Evolutionary conservation across 1,140 invertebrate genomes (phyloP).

Genomic region (Macrobrachium rosenbergii): DNA sequence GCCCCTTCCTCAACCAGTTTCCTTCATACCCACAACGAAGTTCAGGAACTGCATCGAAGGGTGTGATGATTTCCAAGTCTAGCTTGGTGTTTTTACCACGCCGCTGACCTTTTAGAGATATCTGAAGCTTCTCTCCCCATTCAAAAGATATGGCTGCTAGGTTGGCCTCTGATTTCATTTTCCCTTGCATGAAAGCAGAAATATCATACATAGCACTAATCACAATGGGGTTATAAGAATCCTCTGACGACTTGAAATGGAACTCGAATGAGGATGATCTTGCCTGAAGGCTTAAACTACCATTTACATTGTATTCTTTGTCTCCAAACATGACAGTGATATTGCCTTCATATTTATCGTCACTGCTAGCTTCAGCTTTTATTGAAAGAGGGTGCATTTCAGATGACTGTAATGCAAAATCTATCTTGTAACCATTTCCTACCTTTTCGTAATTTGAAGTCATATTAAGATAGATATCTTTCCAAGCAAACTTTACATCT

Average conservation of each 20-base stretch:
- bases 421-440: constrained; percentile 12
- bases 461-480: too few species aligned
- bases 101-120: constrained; percentile 34
- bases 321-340: constrained; percentile 18
- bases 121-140: constrained; percentile 30
- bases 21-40: constrained; percentile 31
- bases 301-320: constrained; percentile 17
- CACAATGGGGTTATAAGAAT: constrained; percentile 24
- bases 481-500: too few species aligned
- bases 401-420: not conserved
- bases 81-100: constrained; percentile 15
- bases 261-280: constrained; percentile 20
- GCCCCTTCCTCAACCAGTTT: not conserved
- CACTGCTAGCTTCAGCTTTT: not conserved
- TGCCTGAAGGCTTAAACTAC: not conserved
- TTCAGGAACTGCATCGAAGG: constrained; percentile 29
- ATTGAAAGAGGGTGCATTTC: not conserved
- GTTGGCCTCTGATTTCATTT: constrained; percentile 25
- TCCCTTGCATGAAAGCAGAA: constrained; percentile 26
- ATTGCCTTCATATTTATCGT: not conserved
- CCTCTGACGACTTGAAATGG: constrained; percentile 28
- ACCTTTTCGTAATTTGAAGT: not conserved
- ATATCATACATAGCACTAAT: constrained; percentile 38
- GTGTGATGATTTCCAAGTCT: not conserved
- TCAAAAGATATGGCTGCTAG: constrained; percentile 21